Conservation (phyloP, 1,140 invertebrate genomes). For the Neotoxoptera formosana region DNA sequence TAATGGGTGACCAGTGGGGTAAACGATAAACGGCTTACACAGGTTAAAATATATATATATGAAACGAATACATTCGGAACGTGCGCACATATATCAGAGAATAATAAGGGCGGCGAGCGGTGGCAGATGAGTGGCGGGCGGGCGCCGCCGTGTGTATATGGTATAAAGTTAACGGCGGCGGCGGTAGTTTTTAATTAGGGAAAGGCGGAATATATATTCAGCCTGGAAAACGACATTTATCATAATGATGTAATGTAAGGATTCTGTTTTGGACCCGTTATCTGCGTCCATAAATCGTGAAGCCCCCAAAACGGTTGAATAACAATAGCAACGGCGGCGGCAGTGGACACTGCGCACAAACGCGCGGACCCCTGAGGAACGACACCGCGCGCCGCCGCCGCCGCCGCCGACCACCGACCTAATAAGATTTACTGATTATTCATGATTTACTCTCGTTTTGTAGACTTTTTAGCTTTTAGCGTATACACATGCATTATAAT, state of each 20-base stretch:
- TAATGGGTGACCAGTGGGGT: slow-evolving; percentile 40
- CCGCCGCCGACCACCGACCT: slow-evolving; percentile 15
- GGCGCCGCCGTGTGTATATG: not conserved
- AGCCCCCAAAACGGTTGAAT: slow-evolving; percentile 53
- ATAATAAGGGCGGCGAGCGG: not conserved
- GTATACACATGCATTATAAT: slow-evolving; percentile 24
- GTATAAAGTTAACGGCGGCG: slow-evolving; percentile 49
- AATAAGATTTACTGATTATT: slow-evolving; percentile 58
- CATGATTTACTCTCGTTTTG: slow-evolving; percentile 54
- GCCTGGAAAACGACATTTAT: slow-evolving; percentile 56
- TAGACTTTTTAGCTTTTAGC: slow-evolving; percentile 58
- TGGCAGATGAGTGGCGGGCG: not conserved
- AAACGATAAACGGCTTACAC: slow-evolving; percentile 50
- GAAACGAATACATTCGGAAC: not conserved
- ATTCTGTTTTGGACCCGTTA: slow-evolving; percentile 58
- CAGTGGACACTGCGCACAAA: slow-evolving; percentile 21
- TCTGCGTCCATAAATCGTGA: slow-evolving; percentile 57
- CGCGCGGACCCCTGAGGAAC: slow-evolving; percentile 51
- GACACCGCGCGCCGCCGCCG: not conserved
- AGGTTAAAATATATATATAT: not conserved
- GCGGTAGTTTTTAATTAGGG: slow-evolving; percentile 56
- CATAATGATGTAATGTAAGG: slow-evolving; percentile 58
- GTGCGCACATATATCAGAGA: not conserved
- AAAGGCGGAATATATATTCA: slow-evolving; percentile 36
- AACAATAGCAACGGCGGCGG: slow-evolving; percentile 37